Evolutionary conservation across 2,113 vertebrate genomes (phyloP), one percentile per base, ranked within the genome.

Genomic region (Thamnaconus septentrionalis): DNA sequence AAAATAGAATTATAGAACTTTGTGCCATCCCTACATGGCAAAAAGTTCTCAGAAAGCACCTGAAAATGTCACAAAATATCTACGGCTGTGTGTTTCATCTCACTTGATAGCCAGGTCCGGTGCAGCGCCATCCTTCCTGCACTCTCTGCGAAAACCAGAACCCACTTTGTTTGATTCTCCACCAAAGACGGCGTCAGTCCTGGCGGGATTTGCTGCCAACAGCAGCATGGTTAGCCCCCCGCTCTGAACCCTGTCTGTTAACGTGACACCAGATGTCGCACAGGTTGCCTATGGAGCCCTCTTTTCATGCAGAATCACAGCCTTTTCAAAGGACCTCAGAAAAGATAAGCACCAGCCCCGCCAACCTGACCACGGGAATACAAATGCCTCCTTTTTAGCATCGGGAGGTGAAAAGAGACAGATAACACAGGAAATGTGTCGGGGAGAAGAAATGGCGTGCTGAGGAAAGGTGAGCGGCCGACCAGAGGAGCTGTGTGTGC

Each of bases 311-410:
- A 66, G 69, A 79, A 79, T 61, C 69, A 3, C 40, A 68, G 44
- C 6, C 62, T 55, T 78, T 80, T 81, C 76, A 84, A 81, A 87
- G 78, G 71, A 53, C 55, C 11, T 64, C 51, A 31, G 76, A 75
- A 53, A 45, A 83, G 87, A 89, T 89, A 88, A 87, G 76, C 70
- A 10, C 1, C 18, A 31, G 18, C 18, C 18, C 18, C 18, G 18
- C 18, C 18, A 66, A 41, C 58, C 53, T 51, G 59, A 59, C 73
- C 65, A 31, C 60, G 51, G 64, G 85, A 87, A 89, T 89, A 84
- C 83, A 81, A 87, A 87, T 85, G 67, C 6, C 76, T 79, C 7
- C 7, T 72, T 71, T 66, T 88, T 82, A 81, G 77, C 83, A 85
- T 69, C 64, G 50, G 7, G 53, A 73, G 81, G 80, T 73, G 78